Base-by-base conservation (phyloP, 2,888 invertebrate genomes). In the Acleris literana region DNA sequence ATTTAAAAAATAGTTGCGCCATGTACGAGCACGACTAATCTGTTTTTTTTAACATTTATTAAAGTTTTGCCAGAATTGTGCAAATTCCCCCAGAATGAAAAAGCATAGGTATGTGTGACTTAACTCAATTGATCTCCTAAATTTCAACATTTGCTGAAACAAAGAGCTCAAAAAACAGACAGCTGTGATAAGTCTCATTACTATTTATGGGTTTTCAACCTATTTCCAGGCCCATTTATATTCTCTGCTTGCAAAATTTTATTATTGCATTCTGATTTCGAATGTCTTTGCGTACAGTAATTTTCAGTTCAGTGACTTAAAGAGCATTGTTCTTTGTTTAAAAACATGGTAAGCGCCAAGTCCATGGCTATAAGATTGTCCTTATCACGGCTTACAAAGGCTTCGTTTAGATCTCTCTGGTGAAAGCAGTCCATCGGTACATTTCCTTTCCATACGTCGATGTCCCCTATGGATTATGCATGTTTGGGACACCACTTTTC, bases 301-400 rank as follows among this genome's bases (percentile, higher is more conserved):
- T 65, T 65, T 69, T 65, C 58, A 63, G 68, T 65, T 65, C 68
- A 65, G 57, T 65, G 68, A 69, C 56, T 68, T 60, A 61, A 64
- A 25, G 16, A 64, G 64, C 57, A 57, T 62, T 61, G 61, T n/a
- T 51, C 48, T 58, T 49, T 61, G 53, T 46, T 56, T 25, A 17
- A 57, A 68, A 20, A 44, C 18, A 53, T 54, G 48, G n/a, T 52
- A 57, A 55, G 44, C 25, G 33, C 46, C 46, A 25, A 13, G 33
- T 16, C 49, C 11, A 17, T 17, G 43, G 29, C 17, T n/a, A 5
- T 43, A 17, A 61, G 39, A n/a, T 65, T 9, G 29, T 43, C 29
- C 16, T 29, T 65, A 55, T 60, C 18, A 5, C 55, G 43, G 54
- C 2, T 5, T 18, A 54, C 6, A 54, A 59, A 59, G 54, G 48